Base-by-base conservation (phyloP, 2,888 invertebrate species). In the Argyresthia albistria region DNA sequence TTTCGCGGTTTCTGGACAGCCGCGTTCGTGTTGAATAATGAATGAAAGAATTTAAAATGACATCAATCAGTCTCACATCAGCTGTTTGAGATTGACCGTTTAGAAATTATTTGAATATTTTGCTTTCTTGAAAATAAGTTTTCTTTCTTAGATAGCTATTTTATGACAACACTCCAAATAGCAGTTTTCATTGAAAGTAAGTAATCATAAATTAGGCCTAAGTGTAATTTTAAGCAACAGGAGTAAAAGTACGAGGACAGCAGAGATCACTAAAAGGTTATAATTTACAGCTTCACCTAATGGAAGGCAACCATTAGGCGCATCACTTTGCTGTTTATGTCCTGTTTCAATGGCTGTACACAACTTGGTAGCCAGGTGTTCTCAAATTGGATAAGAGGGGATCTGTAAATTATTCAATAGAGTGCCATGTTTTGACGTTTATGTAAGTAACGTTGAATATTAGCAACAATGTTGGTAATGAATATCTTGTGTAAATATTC, bases 291-390 rank as follows among this genome's bases (percentile, higher is more conserved):
- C 71, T 60, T 64, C 65, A 63, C 63, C 78, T 87, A 87, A 87
- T 87, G 87, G 87, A 84, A 79, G 77, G 66, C 66, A 70, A 69
- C 67, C 82, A 82, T 84, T 84, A 86, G 81, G 73, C 67, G 69
- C 67, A 67, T 69, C 72, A 74, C 67, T 63, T 71, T 74, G 74
- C 35, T 15, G 35, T 45, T 51, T 51, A 51, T 51, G 51, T 45
- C 45, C 45, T 39, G 15, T 25, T 25, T 25, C 12, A 45, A 48
- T 35, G 43, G 12, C 49, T 42, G 39, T 10, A 25, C 25, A 25
- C 25, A 36, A 42, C 10, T 43, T 53, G 65, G 67, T 53, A 59
- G 72, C 84, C 84, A 86, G 86, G 84, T 84, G 84, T 14, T 12
- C 12, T 11, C 9, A 16, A 11, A 37, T 36, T 37, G 48, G 48